Conservation (phyloP, 2,888 invertebrate genomes). For the Salticus scenicus region DNA sequence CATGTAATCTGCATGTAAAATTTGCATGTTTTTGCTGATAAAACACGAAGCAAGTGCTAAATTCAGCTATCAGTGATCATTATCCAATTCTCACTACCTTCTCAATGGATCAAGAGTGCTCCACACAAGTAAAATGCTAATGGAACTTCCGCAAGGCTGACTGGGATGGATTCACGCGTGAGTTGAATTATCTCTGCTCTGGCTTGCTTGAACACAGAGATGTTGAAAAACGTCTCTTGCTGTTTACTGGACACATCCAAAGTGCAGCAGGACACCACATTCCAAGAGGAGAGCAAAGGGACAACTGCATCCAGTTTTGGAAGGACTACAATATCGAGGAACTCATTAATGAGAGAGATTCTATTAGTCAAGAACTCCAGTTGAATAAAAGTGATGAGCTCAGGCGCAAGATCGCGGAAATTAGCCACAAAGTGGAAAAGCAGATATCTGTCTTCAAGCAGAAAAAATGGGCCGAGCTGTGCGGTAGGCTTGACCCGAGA, state of each 20-base stretch:
- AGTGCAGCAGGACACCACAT: too few species aligned
- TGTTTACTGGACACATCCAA: too few species aligned
- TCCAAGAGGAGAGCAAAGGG: too few species aligned
- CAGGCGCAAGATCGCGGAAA: conserved; percentile 3
- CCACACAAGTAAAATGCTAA: background rate
- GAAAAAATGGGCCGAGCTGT: conserved; percentile 31
- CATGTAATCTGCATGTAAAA: too few species aligned
- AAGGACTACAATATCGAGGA: background rate
- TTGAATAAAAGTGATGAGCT: conserved; percentile 14
- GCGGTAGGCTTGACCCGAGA: conserved; percentile 28
- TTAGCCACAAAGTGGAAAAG: background rate
- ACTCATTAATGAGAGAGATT: background rate
- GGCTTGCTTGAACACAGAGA: too few species aligned
- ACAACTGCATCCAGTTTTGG: background rate
- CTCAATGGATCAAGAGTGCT: background rate
- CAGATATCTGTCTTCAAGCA: conserved; percentile 10
- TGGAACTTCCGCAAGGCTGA: conserved; percentile 38
- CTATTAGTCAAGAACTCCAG: conserved; percentile 3
- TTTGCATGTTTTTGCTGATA: too few species aligned
- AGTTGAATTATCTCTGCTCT: too few species aligned
- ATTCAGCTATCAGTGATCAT: conserved; percentile 33
- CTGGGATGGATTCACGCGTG: conserved; percentile 19
- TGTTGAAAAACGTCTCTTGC: too few species aligned
- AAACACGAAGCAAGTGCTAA: too few species aligned
- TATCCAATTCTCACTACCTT: conserved; percentile 17